These are phyloP conservation scores for Enteromius unitaeniatus DNA, from an alignment of 2,797 vertebrate genomes.

Conservation along the genomic window DNA sequence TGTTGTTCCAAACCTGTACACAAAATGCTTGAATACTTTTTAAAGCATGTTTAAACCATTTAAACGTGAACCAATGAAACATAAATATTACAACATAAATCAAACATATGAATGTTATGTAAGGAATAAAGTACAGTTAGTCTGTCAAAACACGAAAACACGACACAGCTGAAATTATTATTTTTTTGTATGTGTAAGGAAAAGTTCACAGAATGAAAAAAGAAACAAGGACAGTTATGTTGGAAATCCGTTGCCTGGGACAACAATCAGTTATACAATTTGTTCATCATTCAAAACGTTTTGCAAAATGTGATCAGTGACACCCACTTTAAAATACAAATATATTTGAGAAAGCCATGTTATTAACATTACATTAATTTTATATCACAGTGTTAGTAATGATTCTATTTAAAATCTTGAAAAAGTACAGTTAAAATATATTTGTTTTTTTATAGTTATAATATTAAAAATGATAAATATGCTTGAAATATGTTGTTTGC, in stretches of 20 bases:
- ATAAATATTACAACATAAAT: neutral
- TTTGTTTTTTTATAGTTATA: neutral
- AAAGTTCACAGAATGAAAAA: neutral
- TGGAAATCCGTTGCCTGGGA: too few species aligned
- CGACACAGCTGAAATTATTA: neutral
- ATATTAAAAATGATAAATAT: neutral
- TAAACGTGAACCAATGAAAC: neutral
- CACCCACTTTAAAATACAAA: neutral
- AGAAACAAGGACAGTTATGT: neutral
- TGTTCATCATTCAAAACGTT: neutral
- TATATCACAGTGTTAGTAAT: neutral
- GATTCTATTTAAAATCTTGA: neutral
- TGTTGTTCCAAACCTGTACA: neutral
- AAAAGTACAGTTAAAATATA: neutral
- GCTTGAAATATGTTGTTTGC: neutral
- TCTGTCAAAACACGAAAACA: too few species aligned
- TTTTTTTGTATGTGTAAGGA: neutral
- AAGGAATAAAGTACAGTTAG: neutral
- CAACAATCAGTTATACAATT: neutral
- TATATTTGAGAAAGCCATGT: neutral
- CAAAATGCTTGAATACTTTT: neutral
- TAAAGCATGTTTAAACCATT: neutral
- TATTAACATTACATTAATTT: neutral
- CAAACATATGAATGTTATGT: neutral
- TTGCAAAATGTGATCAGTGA: neutral